Conservation (phyloP, 2,888 invertebrate genomes). For the Creontiades dilutus region DNA sequence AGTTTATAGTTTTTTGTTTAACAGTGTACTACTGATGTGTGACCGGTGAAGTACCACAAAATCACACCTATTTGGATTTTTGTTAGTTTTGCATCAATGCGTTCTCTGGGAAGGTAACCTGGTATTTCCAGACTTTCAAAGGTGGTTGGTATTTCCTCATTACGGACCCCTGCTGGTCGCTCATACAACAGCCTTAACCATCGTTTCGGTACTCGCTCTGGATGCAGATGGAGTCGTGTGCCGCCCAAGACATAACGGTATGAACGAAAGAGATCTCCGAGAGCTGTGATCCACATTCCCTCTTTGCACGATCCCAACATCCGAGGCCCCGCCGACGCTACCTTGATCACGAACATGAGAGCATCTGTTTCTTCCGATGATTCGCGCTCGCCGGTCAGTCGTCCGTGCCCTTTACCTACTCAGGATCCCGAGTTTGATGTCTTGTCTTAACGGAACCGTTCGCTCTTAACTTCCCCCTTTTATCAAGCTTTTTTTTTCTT, state of each 20-base stretch:
- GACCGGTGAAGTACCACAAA: too few relatives aligned
- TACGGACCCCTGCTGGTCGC: not conserved
- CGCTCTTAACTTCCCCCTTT: not conserved
- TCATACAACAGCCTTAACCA: not conserved
- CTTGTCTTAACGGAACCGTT: slow-evolving; percentile 48
- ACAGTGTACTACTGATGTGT: too few relatives aligned
- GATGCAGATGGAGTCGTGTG: slow-evolving; percentile 53
- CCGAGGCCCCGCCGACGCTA: slow-evolving; percentile 31
- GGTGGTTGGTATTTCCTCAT: not conserved
- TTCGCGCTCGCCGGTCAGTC: slow-evolving; percentile 12
- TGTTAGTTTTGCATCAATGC: too few relatives aligned
- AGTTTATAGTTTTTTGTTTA: too few relatives aligned
- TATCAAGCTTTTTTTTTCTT: slow-evolving; percentile 11
- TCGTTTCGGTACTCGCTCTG: slow-evolving; percentile 24
- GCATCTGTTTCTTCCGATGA: slow-evolving; percentile 44
- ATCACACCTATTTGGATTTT: not conserved
- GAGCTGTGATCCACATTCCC: slow-evolving; percentile 54
- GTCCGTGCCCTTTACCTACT: slow-evolving; percentile 30
- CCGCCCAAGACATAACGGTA: slow-evolving; percentile 46
- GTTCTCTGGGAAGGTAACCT: too few relatives aligned
- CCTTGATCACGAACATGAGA: slow-evolving; percentile 49
- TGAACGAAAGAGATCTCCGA: slow-evolving; percentile 42
- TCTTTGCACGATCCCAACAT: slow-evolving; percentile 38
- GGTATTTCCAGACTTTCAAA: too few relatives aligned
- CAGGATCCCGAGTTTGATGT: slow-evolving; percentile 22